Evolutionary conservation across 2,113 vertebrate species (phyloP).

Genomic region (Amia ocellicauda): DNA sequence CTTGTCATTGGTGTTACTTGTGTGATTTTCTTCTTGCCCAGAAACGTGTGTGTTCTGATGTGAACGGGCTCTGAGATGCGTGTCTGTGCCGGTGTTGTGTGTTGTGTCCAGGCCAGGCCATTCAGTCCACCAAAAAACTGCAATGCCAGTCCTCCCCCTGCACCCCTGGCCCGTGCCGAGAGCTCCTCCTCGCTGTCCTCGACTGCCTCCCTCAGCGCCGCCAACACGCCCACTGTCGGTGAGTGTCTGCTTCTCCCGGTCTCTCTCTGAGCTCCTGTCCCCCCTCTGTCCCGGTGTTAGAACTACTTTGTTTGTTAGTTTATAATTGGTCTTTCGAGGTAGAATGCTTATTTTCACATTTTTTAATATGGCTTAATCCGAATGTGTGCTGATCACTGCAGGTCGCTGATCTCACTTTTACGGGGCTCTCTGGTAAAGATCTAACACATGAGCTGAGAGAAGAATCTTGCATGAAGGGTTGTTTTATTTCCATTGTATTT

Average conservation of each 20-base stretch:
- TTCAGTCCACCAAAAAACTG: constrained; percentile 85
- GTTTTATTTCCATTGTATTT: neutral
- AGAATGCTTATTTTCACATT: too few relatives aligned
- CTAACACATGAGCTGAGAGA: constrained; percentile 46
- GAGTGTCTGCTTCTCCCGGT: constrained; percentile 42
- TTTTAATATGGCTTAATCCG: too few relatives aligned
- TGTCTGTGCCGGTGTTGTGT: neutral
- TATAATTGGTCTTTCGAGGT: too few relatives aligned
- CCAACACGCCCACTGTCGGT: constrained; percentile 94
- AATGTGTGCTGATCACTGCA: too few relatives aligned
- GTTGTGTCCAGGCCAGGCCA: constrained; percentile 72
- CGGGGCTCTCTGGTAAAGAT: constrained; percentile 28
- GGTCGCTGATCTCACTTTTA: constrained; percentile 15
- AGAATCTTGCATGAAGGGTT: constrained; percentile 55
- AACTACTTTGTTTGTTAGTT: too few relatives aligned
- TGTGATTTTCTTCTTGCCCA: too few relatives aligned
- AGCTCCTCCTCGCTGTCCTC: constrained; percentile 96
- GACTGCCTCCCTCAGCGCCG: constrained; percentile 84
- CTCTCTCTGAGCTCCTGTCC: too few relatives aligned
- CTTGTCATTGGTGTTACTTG: neutral
- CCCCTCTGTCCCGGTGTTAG: neutral
- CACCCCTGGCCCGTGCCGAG: constrained; percentile 88
- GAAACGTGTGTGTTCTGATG: neutral
- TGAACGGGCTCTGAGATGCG: neutral
- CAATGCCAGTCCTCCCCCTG: constrained; percentile 80